Base-by-base conservation (phyloP, 2,797 vertebrate genomes). In the Percopsis omiscomaycus region DNA sequence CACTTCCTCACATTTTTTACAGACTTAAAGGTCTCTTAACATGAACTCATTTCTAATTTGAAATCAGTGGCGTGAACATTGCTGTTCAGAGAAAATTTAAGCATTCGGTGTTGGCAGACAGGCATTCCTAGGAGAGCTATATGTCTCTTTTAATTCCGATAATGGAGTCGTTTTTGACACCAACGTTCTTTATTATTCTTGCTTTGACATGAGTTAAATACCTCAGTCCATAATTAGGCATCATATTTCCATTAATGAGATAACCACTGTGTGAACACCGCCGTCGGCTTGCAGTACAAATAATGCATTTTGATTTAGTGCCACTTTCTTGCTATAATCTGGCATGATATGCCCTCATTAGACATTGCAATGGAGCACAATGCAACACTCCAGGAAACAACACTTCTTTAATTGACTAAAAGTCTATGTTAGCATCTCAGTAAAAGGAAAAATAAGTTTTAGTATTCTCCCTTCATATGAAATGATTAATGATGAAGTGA, bases 1-100 rank as follows among this genome's bases (percentile, higher is more conserved):
- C 48, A 73, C 59, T 52, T 73, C 6, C 32, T 71, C 55, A 50
- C 64, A 28, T 74, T 85, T 82, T 74, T 48, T 50, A 2, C 68
- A 66, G 53, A 56, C 59, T 79, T 44, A 74, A 80, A 71, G 60
- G 62, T 78, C 45, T 30, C 54, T 27, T 14, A 37, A 37, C 32
- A 37, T 37, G 32, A 37, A 37, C 32, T 37, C 32, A 37, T 37
- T 44, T 68, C 51, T 75, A 59, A 48, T 37, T 32, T 12, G 9
- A n/a, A 68, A 64, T 58, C 30, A 45, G 28, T 4, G 49, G 59
- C 65, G 58, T 68, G 32, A 66, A 30, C 22, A 52, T 27, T 22
- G 16, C 22, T 10, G 22, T 1, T 15, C 4, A 56, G 59, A 69
- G 37, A 8, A 71, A 45, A 48, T 32, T 74, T 73, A 54, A 67